Base-by-base conservation (phyloP, 37 sponge, comb jelly and placozoan species). In the Beroe ovata region DNA sequence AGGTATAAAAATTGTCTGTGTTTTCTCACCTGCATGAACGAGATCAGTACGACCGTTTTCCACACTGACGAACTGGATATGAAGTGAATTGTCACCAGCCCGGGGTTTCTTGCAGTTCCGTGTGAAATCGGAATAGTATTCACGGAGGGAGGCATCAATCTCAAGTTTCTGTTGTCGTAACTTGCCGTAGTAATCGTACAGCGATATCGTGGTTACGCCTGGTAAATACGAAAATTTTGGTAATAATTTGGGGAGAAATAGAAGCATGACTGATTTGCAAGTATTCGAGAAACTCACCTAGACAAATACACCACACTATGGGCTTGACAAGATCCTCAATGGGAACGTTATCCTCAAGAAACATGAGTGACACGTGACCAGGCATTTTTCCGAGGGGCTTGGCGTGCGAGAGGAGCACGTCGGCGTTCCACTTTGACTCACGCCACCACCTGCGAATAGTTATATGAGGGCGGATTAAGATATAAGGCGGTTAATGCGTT, bases 171-270 rank as follows among this genome's bases (percentile, higher is more conserved):
- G 26, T 23, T 33, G n/a, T 42, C 84, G 84, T 41, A 77, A 35
- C 18, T 35, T 38, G 25, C 84, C 84, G 54, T 77, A 77, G 54
- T 77, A 77, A 54, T 77, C 84, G 54, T 77, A 77, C 0, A 77
- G 84, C 2, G 84, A 77, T 30, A 77, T 77, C 54, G 84, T 77
- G 38, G 84, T 77, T 1, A 77, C 84, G 0, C 84, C 84, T 77
- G 84, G 20, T n/a, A n/a, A n/a, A n/a, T n/a, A n/a, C n/a, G n/a
- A n/a, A n/a, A n/a, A n/a, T n/a, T n/a, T n/a, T n/a, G n/a, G n/a
- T n/a, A n/a, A n/a, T n/a, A n/a, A n/a, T n/a, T n/a, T n/a, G n/a
- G n/a, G n/a, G n/a, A n/a, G n/a, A n/a, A n/a, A n/a, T n/a, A n/a
- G n/a, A n/a, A n/a, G n/a, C n/a, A n/a, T n/a, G n/a, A n/a, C n/a